A percentile compares a stretch with the other conserved stretches of the same genome.
Conservation (phyloP, 2,797 vertebrate genomes). For the Oophaga sylvatica region DNA sequence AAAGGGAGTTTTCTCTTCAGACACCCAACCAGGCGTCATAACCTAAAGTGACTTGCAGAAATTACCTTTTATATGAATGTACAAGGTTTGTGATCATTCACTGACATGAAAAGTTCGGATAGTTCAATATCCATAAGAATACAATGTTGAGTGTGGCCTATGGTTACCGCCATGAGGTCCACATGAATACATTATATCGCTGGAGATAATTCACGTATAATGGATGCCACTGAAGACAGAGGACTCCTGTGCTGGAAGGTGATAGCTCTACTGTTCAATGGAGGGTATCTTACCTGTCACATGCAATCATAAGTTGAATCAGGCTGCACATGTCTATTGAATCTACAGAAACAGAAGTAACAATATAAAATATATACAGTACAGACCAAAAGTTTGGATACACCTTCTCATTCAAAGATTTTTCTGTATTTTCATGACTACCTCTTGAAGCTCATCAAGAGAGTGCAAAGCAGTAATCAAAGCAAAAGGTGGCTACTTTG, state of each 20-base stretch:
- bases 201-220: not conserved
- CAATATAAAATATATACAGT: not conserved
- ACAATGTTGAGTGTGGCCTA: not conserved
- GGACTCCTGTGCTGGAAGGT: not conserved
- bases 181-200: not conserved
- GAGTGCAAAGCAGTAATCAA: too few relatives aligned
- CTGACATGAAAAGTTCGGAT: not conserved
- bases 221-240: not conserved
- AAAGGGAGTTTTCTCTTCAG: not conserved
- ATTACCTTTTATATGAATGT: not conserved
- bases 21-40: not conserved
- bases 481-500: too few relatives aligned
- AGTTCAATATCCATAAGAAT: not conserved
- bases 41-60: not conserved
- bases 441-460: too few relatives aligned
- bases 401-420: too few relatives aligned
- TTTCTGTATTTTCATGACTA: too few relatives aligned
- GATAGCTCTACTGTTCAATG: too few relatives aligned
- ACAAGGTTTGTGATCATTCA: too few relatives aligned
- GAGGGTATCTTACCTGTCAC: too few relatives aligned
- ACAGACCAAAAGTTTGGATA: too few relatives aligned
- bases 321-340: too few relatives aligned
- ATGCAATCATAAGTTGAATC: too few relatives aligned
- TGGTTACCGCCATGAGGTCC: not conserved
- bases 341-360: too few relatives aligned